phyloP scores from a whole-genome alignment of 2,797 vertebrate species.

The Urosaurus nigricauda region DNA sequence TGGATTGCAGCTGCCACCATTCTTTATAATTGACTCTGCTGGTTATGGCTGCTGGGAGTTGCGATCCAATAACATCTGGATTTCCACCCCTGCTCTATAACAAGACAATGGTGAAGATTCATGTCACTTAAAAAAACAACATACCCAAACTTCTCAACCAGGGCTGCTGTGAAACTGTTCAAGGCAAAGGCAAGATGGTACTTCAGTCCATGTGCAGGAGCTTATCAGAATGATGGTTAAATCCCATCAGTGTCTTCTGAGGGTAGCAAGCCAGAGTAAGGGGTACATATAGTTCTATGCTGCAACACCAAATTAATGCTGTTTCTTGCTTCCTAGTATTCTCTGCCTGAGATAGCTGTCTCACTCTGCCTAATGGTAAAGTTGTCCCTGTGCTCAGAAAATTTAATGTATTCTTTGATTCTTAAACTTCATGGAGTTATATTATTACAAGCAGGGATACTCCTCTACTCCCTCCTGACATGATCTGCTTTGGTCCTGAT shows the following conservation, averaged over 20 bases:
- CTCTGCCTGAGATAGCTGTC: neutral
- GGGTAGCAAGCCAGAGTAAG: neutral
- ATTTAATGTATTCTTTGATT: neutral
- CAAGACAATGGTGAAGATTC: neutral
- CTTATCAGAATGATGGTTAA: neutral
- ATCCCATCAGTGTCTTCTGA: neutral
- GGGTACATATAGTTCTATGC: neutral
- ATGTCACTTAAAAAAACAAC: neutral
- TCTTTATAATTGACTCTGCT: too few species aligned
- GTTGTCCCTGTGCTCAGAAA: neutral
- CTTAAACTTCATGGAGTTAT: neutral
- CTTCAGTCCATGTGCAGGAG: neutral
- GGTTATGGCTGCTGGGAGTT: too few species aligned
- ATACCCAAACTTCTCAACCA: too few species aligned
- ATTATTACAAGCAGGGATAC: neutral
- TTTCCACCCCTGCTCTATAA: too few species aligned
- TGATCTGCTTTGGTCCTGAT: neutral
- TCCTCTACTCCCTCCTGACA: neutral
- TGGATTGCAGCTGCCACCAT: too few species aligned
- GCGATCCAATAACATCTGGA: too few species aligned
- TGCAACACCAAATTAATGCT: neutral
- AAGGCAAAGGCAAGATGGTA: neutral
- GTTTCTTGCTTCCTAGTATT: neutral
- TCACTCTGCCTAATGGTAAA: neutral
- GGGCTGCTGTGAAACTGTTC: too few species aligned